Evolutionary conservation across 2,113 vertebrate genomes (phyloP).

Genomic region (Eira barbara): DNA sequence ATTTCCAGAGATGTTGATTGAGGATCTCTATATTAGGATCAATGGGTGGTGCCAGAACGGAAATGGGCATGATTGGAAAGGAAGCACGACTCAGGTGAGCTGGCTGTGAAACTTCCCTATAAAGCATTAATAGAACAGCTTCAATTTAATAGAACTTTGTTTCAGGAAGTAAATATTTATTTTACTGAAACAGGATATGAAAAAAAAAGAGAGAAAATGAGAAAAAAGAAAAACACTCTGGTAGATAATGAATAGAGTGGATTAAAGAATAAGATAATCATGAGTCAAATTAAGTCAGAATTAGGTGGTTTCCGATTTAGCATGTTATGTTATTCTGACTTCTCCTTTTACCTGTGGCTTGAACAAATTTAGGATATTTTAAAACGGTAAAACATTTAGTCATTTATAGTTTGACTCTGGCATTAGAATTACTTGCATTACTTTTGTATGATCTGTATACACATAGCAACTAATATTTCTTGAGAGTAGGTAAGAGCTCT

Average conservation of each 20-base stretch:
- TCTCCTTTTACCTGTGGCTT: background rate
- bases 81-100: background rate
- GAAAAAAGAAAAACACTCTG: background rate
- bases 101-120: background rate
- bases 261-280: slow-evolving; percentile 2
- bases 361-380: slow-evolving; percentile 10
- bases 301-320: background rate
- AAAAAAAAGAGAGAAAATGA: background rate
- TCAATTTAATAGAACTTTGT: background rate
- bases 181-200: background rate
- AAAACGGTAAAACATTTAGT: background rate
- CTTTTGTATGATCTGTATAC: slow-evolving; percentile 1
- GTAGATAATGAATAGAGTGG: background rate
- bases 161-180: slow-evolving; percentile 25
- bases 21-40: background rate
- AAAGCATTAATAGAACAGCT: background rate
- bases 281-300: background rate
- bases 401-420: background rate
- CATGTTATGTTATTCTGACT: background rate
- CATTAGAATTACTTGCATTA: background rate
- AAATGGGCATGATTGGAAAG: slow-evolving; percentile 1
- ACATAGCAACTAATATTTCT: background rate
- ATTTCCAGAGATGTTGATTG: background rate
- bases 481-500: background rate
- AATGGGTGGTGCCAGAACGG: background rate